Percentiles rank a stretch among this genome's conserved stretches.
Evolutionary conservation across 2,113 vertebrate species (phyloP).

Genomic region (Sinocyclocheilus maitianheensis): DNA sequence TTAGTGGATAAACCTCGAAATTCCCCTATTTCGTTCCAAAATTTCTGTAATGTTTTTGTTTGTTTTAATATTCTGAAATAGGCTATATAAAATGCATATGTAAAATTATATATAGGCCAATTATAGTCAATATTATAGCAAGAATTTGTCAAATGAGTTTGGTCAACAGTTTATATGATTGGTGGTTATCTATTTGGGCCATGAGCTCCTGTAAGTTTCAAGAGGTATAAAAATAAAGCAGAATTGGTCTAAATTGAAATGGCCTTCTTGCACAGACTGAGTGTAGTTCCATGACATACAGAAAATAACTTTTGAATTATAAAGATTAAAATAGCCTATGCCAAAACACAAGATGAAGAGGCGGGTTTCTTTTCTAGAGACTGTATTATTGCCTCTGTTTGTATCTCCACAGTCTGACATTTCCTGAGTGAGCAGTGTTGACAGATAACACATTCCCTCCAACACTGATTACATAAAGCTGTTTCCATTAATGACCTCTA

Average conservation of each 20-base stretch:
- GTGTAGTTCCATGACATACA: background rate
- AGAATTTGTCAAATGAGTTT: too few species aligned
- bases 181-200: too few species aligned
- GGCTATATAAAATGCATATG: too few species aligned
- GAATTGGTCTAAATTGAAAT: background rate
- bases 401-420: background rate
- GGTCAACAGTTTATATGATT: too few species aligned
- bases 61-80: too few species aligned
- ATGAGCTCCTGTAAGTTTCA: too few species aligned
- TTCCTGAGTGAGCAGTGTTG: background rate
- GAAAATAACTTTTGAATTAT: background rate
- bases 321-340: background rate
- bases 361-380: background rate
- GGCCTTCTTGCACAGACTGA: background rate
- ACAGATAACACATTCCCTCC: background rate
- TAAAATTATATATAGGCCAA: too few species aligned
- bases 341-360: background rate
- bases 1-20: too few species aligned
- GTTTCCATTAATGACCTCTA: conserved; percentile 2
- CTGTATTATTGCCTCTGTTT: background rate
- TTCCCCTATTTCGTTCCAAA: too few species aligned
- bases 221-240: too few species aligned
- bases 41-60: too few species aligned
- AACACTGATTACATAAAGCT: conserved; percentile 12
- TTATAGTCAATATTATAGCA: too few species aligned